phyloP scores from a whole-genome alignment of 92 coral and sea anemone species.

The Zoanthus solanderi region DNA sequence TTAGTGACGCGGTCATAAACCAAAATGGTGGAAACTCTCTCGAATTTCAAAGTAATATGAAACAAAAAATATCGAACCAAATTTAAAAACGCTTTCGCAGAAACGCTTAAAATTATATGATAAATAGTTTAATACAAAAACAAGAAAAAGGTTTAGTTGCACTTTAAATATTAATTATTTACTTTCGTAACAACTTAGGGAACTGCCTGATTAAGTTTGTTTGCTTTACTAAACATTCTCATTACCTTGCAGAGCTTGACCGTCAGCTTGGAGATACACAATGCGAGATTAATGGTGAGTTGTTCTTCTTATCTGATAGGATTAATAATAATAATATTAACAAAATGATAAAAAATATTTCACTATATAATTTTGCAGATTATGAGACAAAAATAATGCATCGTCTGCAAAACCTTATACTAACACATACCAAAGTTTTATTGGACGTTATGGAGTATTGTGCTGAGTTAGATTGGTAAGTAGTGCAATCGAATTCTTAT shows the following conservation, averaged over 20 bases:
- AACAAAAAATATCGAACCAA: no score
- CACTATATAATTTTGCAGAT: conserved; percentile 58
- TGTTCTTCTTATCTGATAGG: not conserved
- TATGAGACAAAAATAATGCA: conserved; percentile 99
- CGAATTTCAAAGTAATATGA: no score
- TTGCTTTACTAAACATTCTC: not conserved
- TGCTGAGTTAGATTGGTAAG: conserved; percentile 98
- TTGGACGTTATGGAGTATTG: conserved; percentile 94
- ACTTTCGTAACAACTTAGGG: no score
- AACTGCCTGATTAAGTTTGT: not conserved
- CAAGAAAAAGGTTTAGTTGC: no score
- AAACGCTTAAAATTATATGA: no score
- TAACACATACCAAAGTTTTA: conserved; percentile 86
- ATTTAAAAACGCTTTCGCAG: no score
- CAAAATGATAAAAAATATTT: not conserved
- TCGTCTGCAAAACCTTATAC: conserved; percentile 83
- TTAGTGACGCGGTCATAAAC: no score
- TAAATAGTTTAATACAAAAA: no score
- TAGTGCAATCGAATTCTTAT: not conserved
- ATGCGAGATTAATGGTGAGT: conserved; percentile 95
- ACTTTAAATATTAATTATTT: no score
- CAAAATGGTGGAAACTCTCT: no score
- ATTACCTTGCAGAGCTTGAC: conserved; percentile 80
- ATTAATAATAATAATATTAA: no score
- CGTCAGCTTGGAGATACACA: conserved; percentile 93